These are phyloP conservation scores for Caranx melampygus DNA, from an alignment of 2,113 vertebrate genomes.

Conservation along the genomic window DNA sequence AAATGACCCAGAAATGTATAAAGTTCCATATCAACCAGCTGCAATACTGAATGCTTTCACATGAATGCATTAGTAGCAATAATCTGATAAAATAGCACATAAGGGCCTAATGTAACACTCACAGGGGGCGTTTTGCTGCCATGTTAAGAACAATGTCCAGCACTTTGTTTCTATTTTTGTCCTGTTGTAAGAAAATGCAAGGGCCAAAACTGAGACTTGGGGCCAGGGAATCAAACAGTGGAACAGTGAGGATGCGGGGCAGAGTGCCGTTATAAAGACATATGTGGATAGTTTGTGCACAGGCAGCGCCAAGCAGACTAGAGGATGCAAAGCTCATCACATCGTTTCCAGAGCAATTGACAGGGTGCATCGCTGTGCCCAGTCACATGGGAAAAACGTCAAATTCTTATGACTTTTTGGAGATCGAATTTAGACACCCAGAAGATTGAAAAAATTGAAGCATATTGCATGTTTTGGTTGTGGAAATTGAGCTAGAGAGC, in stretches of 20 bases:
- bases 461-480: neutral
- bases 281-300: constrained; percentile 35
- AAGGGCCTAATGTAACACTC: too few species aligned
- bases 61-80: too few species aligned
- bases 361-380: constrained; percentile 6
- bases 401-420: constrained; percentile 19
- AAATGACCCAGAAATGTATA: neutral
- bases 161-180: neutral
- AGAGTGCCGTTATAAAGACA: constrained; percentile 46
- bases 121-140: too few species aligned
- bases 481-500: neutral
- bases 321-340: constrained; percentile 22
- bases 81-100: too few species aligned
- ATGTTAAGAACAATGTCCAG: neutral
- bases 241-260: neutral
- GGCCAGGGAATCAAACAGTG: neutral
- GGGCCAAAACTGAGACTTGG: neutral
- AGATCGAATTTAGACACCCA: constrained; percentile 16
- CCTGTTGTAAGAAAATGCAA: neutral
- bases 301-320: constrained; percentile 15
- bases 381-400: constrained; percentile 13
- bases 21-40: neutral
- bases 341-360: constrained; percentile 29
- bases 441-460: neutral
- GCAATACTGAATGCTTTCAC: neutral